Percentiles rank a stretch among this genome's conserved stretches.
Conservation (phyloP, 2,797 vertebrate genomes). For the Eidolon dupreanum region DNA sequence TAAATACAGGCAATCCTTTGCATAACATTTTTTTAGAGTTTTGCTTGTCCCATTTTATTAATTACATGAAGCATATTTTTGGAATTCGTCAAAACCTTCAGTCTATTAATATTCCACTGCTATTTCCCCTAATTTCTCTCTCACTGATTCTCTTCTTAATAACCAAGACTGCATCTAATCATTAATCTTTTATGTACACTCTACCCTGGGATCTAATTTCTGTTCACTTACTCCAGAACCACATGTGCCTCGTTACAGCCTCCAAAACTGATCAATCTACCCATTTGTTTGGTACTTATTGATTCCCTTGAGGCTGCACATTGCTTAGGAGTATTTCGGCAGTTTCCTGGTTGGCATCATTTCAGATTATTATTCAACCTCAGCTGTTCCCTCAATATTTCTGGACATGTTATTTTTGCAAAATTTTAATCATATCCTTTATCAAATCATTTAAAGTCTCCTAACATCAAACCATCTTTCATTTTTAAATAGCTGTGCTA, state of each 20-base stretch:
- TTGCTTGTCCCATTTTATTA: neutral
- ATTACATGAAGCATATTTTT: neutral
- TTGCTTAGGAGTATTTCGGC: neutral
- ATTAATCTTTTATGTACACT: neutral
- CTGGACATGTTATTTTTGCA: conserved; percentile 16
- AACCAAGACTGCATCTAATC: neutral
- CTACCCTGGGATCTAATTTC: neutral
- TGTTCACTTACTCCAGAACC: neutral
- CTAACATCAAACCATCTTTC: neutral
- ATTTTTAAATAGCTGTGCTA: neutral
- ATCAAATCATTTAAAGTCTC: neutral
- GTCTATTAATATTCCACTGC: neutral
- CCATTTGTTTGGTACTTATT: neutral
- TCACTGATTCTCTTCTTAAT: neutral
- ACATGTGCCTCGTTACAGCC: neutral
- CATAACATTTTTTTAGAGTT: neutral
- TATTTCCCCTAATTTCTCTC: neutral
- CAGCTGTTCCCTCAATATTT: neutral
- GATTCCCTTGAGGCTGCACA: neutral
- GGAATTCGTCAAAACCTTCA: neutral
- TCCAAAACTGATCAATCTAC: neutral
- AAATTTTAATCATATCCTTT: neutral
- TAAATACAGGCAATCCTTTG: neutral
- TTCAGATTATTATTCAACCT: conserved; percentile 34
- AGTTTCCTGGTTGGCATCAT: neutral